Base-by-base conservation (phyloP, 2,113 vertebrate species). In the Leucopternis melanops region DNA sequence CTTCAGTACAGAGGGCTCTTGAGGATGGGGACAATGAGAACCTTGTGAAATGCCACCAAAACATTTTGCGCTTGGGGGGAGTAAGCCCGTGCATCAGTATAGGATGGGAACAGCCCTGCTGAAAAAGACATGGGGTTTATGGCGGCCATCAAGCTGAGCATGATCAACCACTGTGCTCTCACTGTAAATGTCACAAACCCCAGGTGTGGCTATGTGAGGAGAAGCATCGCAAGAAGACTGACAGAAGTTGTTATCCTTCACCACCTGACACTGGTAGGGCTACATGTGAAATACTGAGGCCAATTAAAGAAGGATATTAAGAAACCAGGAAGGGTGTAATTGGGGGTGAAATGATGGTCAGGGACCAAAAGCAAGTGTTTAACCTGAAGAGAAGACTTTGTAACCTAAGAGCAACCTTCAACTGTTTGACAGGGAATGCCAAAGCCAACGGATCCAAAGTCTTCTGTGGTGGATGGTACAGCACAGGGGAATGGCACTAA, bases 61-160 rank as follows among this genome's bases (percentile, higher is more conserved):
- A 45, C 5, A 0, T 44, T 80, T 66, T 13, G 29, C 3, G 7
- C 3, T 12, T 21, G 13, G 22, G 27, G n/a, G 22, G 34, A 54
- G 15, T 32, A 52, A 49, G 17, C 6, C 17, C 1, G 0, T 47
- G 38, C 27, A 15, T 13, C 4, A 3, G 10, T 4, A 6, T 6
- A 20, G 61, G 67, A 21, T 50, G 49, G 42, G 27, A 85, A 32
- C 5, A 61, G 25, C 32, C 32, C 40, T 59, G 49, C 38, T 73
- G 55, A n/a, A 50, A 23, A 67, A 36, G 54, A 19, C 16, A 2
- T 8, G 21, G n/a, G 31, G 14, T 23, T 75, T 32, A 14, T 38
- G 62, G 26, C 32, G n/a, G 25, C 19, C 61, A 7, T 47, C 29
- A 54, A 74, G 17, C 29, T 61, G 6, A 29, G 13, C 11, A 10